Evolutionary conservation across 2,797 vertebrate genomes (phyloP), one percentile per base, ranked within the genome.

Genomic region (Halcyon chelicuti): DNA sequence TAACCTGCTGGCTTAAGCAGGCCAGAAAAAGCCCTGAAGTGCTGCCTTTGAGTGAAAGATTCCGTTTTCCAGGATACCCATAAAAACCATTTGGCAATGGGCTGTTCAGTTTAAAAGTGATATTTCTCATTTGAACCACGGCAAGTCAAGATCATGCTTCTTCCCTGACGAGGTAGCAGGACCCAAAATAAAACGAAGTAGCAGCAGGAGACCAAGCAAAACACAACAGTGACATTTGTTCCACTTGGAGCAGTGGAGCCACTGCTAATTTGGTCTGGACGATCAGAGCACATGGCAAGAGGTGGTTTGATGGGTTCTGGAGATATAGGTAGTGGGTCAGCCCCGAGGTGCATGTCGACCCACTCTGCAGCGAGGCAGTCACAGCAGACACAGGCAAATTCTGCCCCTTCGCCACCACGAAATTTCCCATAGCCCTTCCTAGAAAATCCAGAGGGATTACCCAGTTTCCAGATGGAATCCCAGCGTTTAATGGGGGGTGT

Each of bases 111-210:
- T 89, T 54, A 23, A 33, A 74, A 92, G 39, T 44, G 28, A 66
- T 65, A 61, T 60, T 76, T 35, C 25, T 75, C 47, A 6, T 60
- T 46, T 60, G 74, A 73, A 66, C 80, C 58, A 78, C 51, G 29
- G 40, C 44, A 82, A 66, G 62, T 55, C 35, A 54, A 60, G 58
- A 58, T 54, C 5, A 3, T 42, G 58, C 70, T 72, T 75, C 62
- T 86, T 54, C 58, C 49, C 42, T 78, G 88, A 60, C 35, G 73
- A 73, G 84, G 55, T 42, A 84, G 55, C 63, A 65, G 84, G 57
- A 71, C 79, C 66, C 72, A 88, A 88, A 95, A 86, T 79, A 91
- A 93, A 82, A 78, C 52, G 57, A 78, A 90, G 54, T 37, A 89
- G 65, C 72, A 80, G 60, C 47, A 77, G 75, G 61, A 93, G 72